phyloP scores from a whole-genome alignment of 2,113 vertebrate species.

The Neogale vison region DNA sequence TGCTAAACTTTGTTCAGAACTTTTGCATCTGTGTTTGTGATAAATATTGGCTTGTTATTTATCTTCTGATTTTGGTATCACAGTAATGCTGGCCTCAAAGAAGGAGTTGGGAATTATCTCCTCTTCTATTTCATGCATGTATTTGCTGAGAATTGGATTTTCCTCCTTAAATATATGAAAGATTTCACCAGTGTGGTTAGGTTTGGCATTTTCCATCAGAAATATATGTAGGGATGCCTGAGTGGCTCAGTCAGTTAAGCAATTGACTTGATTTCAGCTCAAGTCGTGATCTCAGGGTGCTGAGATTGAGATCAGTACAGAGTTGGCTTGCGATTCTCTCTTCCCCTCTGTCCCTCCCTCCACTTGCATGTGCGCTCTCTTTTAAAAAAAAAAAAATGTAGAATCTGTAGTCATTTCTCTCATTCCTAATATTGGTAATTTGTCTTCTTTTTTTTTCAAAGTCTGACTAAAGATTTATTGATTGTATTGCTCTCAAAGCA shows the following conservation, averaged over 20 bases:
- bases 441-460: neutral
- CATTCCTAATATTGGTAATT: neutral
- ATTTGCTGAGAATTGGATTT: neutral
- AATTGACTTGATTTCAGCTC: neutral
- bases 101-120: neutral
- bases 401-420: neutral
- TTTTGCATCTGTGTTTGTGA: neutral
- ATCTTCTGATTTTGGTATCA: neutral
- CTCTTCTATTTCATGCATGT: neutral
- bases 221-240: neutral
- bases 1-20: neutral
- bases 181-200: neutral
- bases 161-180: neutral
- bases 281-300: neutral
- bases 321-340: neutral
- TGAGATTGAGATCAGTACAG: neutral
- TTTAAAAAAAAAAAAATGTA: neutral
- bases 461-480: neutral
- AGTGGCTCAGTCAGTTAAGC: neutral
- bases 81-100: neutral
- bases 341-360: neutral
- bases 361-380: neutral
- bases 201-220: neutral
- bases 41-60: neutral
- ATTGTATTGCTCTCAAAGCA: neutral